Conservation (phyloP, 2,888 invertebrate species). For the Noctua comes region DNA sequence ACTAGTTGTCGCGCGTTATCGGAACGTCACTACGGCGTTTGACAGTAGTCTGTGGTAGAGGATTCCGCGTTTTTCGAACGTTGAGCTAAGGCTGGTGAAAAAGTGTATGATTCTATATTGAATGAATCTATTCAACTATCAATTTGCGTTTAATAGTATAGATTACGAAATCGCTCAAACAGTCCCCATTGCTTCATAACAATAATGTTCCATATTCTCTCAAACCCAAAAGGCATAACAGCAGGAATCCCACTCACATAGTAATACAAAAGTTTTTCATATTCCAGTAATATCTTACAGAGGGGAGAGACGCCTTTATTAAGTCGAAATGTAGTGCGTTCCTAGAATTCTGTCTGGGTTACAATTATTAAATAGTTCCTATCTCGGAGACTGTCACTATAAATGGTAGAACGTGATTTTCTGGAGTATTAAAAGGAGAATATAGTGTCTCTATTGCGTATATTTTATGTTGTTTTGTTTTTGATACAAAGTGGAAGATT, state of each 20-base stretch:
- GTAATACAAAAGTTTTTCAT: conserved; percentile 17
- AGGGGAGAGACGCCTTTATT: conserved; percentile 9
- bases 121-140: too few relatives aligned
- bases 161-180: not conserved
- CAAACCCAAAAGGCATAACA: not conserved
- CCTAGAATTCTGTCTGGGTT: conserved; percentile 25
- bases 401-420: conserved; percentile 25
- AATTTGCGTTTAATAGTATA: too few relatives aligned
- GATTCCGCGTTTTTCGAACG: too few relatives aligned
- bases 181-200: not conserved
- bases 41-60: too few relatives aligned
- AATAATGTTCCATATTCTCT: not conserved
- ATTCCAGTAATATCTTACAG: conserved; percentile 2
- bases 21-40: too few relatives aligned
- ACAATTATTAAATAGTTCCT: conserved; percentile 49
- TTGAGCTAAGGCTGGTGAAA: too few relatives aligned
- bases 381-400: conserved; percentile 7
- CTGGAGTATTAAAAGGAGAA: not conserved
- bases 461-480: not conserved
- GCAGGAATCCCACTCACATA: not conserved
- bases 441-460: not conserved
- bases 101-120: too few relatives aligned
- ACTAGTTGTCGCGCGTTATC: too few relatives aligned
- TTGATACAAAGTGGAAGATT: conserved; percentile 4
- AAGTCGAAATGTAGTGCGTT: conserved; percentile 22